Conservation (phyloP, 2,113 vertebrate genomes). For the Ameiurus melas region DNA sequence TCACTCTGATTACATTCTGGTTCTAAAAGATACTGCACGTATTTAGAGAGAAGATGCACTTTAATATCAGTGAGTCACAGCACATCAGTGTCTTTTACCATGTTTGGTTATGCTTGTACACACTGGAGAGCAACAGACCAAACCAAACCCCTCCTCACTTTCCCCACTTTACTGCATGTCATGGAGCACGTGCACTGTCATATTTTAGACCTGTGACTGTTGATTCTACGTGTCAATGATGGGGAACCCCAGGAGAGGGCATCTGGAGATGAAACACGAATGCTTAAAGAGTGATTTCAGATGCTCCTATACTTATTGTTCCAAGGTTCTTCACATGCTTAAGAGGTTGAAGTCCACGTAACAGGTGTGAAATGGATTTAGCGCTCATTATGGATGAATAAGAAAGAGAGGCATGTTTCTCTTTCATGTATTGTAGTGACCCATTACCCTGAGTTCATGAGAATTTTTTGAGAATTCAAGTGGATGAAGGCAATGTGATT, state of each 20-base stretch:
- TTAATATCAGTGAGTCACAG: conserved; percentile 42
- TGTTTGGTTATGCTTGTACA: conserved; percentile 84
- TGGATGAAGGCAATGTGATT: neutral
- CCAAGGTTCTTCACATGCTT: neutral
- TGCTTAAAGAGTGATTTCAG: neutral
- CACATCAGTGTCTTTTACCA: conserved; percentile 75
- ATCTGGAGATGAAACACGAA: neutral
- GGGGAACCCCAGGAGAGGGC: neutral
- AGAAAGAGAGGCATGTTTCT: conserved; percentile 24
- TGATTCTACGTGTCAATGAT: conserved; percentile 7
- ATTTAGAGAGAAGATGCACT: conserved; percentile 31
- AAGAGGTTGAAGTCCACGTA: neutral
- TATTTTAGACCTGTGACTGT: conserved; percentile 39
- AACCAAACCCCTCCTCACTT: neutral
- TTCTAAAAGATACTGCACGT: neutral
- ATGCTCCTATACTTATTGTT: neutral
- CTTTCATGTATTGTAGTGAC: neutral
- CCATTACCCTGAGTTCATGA: neutral
- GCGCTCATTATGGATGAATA: conserved; percentile 50
- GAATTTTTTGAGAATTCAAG: neutral
- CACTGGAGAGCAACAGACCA: conserved; percentile 58
- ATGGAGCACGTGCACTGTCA: conserved; percentile 58
- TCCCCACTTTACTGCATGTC: conserved; percentile 16
- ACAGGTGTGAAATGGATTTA: neutral
- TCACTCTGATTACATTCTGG: conserved; percentile 4